A percentile compares a stretch with the other conserved stretches of the same genome.
phyloP scores from a whole-genome alignment of 2,888 invertebrate genomes.

The Leptinotarsa tumamoca region DNA sequence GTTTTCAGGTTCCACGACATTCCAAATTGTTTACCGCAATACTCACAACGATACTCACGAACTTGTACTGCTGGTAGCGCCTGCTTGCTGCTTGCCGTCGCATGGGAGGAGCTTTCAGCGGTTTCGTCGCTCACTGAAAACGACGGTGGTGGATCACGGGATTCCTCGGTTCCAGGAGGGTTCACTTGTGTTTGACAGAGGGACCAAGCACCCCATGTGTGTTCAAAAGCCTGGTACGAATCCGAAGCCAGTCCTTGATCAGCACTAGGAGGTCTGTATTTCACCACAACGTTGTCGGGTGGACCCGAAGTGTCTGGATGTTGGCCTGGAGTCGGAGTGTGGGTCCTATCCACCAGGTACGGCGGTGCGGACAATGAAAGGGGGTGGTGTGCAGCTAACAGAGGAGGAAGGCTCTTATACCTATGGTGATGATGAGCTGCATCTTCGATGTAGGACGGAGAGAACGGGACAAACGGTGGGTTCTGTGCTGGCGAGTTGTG shows the following conservation, averaged over 20 bases:
- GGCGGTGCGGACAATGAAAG: constrained; percentile 82
- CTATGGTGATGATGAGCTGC: constrained; percentile 73
- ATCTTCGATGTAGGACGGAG: constrained; percentile 81
- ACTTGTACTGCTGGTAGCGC: constrained; percentile 67
- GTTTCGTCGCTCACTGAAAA: constrained; percentile 60
- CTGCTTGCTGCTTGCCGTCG: constrained; percentile 63
- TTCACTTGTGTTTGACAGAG: constrained; percentile 76
- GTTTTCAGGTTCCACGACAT: constrained; percentile 95
- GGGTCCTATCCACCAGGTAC: constrained; percentile 74
- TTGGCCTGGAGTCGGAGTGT: constrained; percentile 70
- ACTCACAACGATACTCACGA: constrained; percentile 88
- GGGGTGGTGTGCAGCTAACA: constrained; percentile 75
- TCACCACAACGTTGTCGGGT: constrained; percentile 71
- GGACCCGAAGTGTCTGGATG: constrained; percentile 65
- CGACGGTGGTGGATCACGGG: constrained; percentile 58
- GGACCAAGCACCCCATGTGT: constrained; percentile 76
- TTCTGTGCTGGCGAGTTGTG: constrained; percentile 90
- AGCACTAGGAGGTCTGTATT: constrained; percentile 78
- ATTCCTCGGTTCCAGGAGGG: constrained; percentile 56
- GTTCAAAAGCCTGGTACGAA: constrained; percentile 66
- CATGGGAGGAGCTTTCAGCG: constrained; percentile 65
- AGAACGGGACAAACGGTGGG: constrained; percentile 87
- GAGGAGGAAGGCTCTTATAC: constrained; percentile 70
- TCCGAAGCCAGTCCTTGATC: constrained; percentile 71
- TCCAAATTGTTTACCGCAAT: constrained; percentile 91